Base-by-base conservation (phyloP, 2,113 vertebrate species). In the Podarcis cretensis region DNA sequence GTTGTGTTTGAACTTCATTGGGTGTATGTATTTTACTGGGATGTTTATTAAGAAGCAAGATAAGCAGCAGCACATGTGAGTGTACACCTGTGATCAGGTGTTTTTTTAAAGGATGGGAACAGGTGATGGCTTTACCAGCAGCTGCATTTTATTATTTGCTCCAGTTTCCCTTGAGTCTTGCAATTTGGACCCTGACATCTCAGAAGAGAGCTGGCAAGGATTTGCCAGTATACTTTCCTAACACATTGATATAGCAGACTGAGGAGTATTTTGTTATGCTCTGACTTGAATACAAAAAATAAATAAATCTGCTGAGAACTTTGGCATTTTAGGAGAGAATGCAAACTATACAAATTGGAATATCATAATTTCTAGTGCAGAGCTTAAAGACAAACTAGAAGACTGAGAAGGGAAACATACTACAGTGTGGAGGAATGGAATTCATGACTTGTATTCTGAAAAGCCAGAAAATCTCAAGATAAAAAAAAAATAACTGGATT, bases 81-180 rank as follows among this genome's bases (percentile, higher is more conserved):
- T 57, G 25, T 85, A 81, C 81, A 65, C 48, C 68, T 90, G 37
- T 32, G 85, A 43, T 54, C 83, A 54, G 74, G 63, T 76, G 63
- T 83, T 92, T 92, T 48, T 89, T 48, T 90, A n/a, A 23, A 84
- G 80, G 4, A 83, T 87, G 85, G 59, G 20, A 48, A 66, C 32
- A 89, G 32, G 27, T 87, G 48, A 59, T 90, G 16, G 5, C 75
- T 86, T 93, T 95, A 32, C 37, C 89, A 84, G 12, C 12, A 81
- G 92, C 37, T 86, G 37, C 3, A 89, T 86, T 37, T 75, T 90
- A 89, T 90, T 84, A 35, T 69, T 73, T 30, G n/a, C 13, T 87
- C 69, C n/a, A 21, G 3, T 30, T 10, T 75, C 88, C 83, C 88
- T 85, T 87, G 87, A 69, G 81, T 7, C 35, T 77, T 88, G 59